These are phyloP conservation scores for Fulica atra DNA, from an alignment of 2,113 vertebrate genomes.

Conservation along the genomic window DNA sequence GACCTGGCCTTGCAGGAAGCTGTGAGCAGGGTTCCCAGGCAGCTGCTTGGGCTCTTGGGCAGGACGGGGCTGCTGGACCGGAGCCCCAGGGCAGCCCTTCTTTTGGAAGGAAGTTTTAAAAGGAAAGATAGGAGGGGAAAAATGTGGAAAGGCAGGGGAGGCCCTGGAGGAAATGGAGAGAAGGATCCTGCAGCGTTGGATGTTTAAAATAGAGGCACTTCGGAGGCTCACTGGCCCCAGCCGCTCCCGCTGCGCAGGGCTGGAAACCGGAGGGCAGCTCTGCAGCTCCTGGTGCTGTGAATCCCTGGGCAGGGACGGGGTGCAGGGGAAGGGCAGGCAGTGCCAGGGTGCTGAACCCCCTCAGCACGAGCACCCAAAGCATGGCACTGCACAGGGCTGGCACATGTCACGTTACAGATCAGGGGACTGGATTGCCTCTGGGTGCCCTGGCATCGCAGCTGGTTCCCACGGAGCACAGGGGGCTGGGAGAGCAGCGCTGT, in stretches of 20 bases:
- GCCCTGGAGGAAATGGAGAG: background rate
- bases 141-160: background rate
- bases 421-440: background rate
- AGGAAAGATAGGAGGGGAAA: background rate
- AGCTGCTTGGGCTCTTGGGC: background rate
- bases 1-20: background rate
- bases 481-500: background rate
- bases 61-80: background rate
- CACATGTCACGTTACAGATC: fast-evolving
- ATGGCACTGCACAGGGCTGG: fast-evolving
- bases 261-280: background rate
- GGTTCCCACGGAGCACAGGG: background rate
- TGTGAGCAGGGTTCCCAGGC: background rate
- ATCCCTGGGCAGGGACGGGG: background rate
- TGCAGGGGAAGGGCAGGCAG: background rate
- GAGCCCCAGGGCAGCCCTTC: background rate
- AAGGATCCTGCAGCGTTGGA: background rate
- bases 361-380: background rate
- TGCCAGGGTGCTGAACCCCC: background rate
- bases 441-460: background rate
- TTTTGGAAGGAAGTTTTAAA: background rate
- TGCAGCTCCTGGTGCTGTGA: fast-evolving
- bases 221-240: background rate
- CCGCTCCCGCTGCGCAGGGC: fast-evolving
- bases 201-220: background rate